Evolutionary conservation across 1,140 invertebrate genomes (phyloP), one percentile per base, ranked within the genome.

Genomic region (Oscheius sp.): DNA sequence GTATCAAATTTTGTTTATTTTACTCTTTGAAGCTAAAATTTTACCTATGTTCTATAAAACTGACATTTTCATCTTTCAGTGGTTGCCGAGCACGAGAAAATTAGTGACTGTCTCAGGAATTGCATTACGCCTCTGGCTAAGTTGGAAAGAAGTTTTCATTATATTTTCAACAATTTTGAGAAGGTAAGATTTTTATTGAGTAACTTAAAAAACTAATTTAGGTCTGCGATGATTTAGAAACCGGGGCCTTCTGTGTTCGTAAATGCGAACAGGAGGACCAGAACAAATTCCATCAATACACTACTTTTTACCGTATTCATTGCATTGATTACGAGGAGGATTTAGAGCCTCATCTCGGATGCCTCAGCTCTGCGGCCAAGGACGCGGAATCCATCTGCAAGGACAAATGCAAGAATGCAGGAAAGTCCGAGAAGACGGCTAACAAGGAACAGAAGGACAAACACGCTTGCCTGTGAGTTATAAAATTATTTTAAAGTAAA

Each of bases 251-350:
- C 36, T 81, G 79, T 58, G 59, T 79, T 4, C 63, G 77, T 59
- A 73, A 77, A 55, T 81, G 79, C 42, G 62, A 42, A 18, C 35
- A 68, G 4, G 70, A 79, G 28, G 79, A 81, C 62, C 70, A 74
- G 28, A 20, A 63, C 10, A 68, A 66, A 31, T 81, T 80, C 76
- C 76, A 82, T 63, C 79, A 83, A 63, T 83, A 74, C 59, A 79
- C 79, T 4, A 80, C 79, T 13, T 81, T 81, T 65, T 81, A 81
- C 73, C 71, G 79, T 46, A 75, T 81, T 45, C 79, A 81, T 68
- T 81, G 79, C 67, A 71, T 81, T 49, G 79, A 81, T 31, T 73
- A 83, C 45, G 79, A 81, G 62, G 79, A 81, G 62, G 79, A 80
- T 26, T 61, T 81, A 18, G 81, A 81, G 71, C 73, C 76, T 26